Conservation (phyloP, 2,888 invertebrate genomes). For the Campoplex nolae region DNA sequence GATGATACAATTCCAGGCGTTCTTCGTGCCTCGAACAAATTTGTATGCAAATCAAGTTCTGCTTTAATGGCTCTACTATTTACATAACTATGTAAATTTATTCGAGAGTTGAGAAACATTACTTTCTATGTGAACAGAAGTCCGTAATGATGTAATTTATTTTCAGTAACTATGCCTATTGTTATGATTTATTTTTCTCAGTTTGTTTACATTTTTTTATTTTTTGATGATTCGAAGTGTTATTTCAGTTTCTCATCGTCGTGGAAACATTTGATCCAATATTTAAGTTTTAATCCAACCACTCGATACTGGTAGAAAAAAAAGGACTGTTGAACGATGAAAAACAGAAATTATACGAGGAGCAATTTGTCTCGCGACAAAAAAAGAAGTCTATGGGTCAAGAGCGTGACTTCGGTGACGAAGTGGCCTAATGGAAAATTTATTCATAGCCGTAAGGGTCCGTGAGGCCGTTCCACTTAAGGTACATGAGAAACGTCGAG, state of each 20-base stretch:
- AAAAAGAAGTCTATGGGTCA: neutral
- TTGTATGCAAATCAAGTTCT: constrained; percentile 17
- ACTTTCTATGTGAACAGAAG: constrained; percentile 21
- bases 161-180: neutral
- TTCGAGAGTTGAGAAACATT: constrained; percentile 19
- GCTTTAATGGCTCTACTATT: constrained; percentile 9
- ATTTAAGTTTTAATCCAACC: neutral
- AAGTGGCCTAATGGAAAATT: constrained; percentile 26
- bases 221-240: neutral
- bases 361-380: constrained; percentile 3
- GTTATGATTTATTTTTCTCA: neutral
- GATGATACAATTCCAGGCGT: constrained; percentile 24
- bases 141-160: neutral
- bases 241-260: neutral
- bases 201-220: neutral
- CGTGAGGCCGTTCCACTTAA: neutral
- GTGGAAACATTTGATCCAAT: neutral
- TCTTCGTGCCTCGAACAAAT: constrained; percentile 3
- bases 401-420: constrained; percentile 5
- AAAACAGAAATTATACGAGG: neutral
- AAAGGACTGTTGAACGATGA: neutral
- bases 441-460: constrained; percentile 28
- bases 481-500: constrained; percentile 29
- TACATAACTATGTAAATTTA: constrained; percentile 12
- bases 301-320: neutral